A percentile compares a stretch with the other conserved stretches of the same genome.
Evolutionary conservation across 2,888 invertebrate species (phyloP).

Genomic region (Drosophila quinaria): DNA sequence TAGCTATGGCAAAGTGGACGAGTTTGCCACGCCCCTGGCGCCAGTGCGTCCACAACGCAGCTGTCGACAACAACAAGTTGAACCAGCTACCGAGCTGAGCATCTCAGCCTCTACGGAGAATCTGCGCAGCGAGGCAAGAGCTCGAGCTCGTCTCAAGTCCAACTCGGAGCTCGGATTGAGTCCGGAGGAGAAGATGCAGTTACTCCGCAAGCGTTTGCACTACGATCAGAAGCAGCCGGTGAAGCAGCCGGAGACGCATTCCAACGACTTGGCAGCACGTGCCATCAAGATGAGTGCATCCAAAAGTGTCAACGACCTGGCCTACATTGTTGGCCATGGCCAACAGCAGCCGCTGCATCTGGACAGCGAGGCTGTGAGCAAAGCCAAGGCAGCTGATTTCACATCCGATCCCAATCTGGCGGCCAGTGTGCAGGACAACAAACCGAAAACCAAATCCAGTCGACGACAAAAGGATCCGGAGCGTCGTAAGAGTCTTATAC

Average conservation of each 20-base stretch:
- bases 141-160: conserved; percentile 89
- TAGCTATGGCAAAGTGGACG: conserved; percentile 64
- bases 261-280: conserved; percentile 63
- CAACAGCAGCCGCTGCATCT: conserved; percentile 53
- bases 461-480: conserved; percentile 88
- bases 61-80: conserved; percentile 12
- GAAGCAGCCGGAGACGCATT: conserved; percentile 44
- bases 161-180: conserved; percentile 91
- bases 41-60: conserved; percentile 52
- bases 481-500: conserved; percentile 93
- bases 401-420: conserved; percentile 88
- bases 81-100: conserved; percentile 26
- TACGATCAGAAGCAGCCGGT: conserved; percentile 59
- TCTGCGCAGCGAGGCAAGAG: conserved; percentile 88
- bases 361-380: conserved; percentile 53
- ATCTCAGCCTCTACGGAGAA: conserved; percentile 86
- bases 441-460: conserved; percentile 64
- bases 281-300: conserved; percentile 85
- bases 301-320: conserved; percentile 85
- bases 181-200: conserved; percentile 89
- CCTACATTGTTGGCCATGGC: conserved; percentile 72
- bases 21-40: conserved; percentile 49
- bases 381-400: conserved; percentile 83
- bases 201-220: conserved; percentile 86
- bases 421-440: conserved; percentile 44